Percentiles rank a stretch among this genome's conserved stretches.
These are phyloP conservation scores for Macropodus opercularis DNA, from an alignment of 2,797 vertebrate genomes.

Conservation along the genomic window DNA sequence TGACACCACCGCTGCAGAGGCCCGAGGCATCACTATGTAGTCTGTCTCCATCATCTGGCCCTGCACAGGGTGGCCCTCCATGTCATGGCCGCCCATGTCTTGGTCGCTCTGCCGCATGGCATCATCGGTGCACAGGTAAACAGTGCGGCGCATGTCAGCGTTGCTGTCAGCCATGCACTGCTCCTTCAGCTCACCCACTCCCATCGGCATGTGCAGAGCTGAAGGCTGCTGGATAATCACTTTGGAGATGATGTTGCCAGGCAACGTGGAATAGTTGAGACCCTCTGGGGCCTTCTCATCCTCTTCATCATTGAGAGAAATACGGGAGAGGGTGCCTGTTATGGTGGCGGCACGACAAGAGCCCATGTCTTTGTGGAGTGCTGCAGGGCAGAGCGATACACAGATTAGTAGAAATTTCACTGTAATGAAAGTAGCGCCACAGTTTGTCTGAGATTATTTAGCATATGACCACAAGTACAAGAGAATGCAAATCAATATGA, in stretches of 20 bases:
- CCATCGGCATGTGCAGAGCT: conserved; percentile 93
- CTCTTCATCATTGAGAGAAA: conserved; percentile 97
- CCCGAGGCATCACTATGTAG: conserved; percentile 97
- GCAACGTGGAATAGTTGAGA: conserved; percentile 96
- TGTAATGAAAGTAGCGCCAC: conserved; percentile 46
- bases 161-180: conserved; percentile 89
- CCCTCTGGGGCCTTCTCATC: conserved; percentile 93
- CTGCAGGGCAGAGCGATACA: conserved; percentile 76
- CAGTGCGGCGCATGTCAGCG: conserved; percentile 92
- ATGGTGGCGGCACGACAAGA: conserved; percentile 96
- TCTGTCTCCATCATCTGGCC: conserved; percentile 97
- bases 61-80: conserved; percentile 85
- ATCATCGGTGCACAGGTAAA: conserved; percentile 97
- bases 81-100: conserved; percentile 88
- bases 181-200: conserved; percentile 90
- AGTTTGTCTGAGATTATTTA: conserved; percentile 40
- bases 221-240: conserved; percentile 98
- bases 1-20: conserved; percentile 58
- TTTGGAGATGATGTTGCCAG: conserved; percentile 99
- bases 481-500: conserved; percentile 38
- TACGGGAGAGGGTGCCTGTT: conserved; percentile 96
- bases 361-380: conserved; percentile 98
- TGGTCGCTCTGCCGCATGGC: conserved; percentile 91
- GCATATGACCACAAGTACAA: conserved; percentile 37
- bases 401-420: conserved; percentile 50